Evolutionary conservation across 2,113 vertebrate genomes (phyloP).

Genomic region (Cavia aperea): DNA sequence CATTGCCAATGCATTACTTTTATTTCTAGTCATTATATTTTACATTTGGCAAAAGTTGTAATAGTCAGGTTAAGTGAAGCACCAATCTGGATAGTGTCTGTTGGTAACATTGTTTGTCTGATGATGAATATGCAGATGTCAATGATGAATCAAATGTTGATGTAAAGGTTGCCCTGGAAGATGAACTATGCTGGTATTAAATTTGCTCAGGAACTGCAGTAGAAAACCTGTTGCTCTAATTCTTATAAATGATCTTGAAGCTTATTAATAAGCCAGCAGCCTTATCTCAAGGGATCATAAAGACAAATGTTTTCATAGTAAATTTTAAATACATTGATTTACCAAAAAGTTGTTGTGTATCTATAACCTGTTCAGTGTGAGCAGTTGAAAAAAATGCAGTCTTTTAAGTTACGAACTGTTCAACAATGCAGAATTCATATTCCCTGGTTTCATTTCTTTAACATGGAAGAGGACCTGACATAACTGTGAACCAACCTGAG

Average conservation of each 20-base stretch:
- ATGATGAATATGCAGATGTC: background rate
- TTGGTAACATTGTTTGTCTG: background rate
- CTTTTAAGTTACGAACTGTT: background rate
- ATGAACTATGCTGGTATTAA: background rate
- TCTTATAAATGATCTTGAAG: background rate
- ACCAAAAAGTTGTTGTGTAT: background rate
- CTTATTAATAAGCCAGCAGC: constrained; percentile 1
- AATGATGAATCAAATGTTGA: background rate
- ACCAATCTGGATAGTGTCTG: background rate
- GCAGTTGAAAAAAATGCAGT: background rate
- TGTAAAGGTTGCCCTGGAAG: background rate
- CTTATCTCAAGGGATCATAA: constrained; percentile 1
- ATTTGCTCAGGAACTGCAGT: background rate
- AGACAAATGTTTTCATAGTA: background rate
- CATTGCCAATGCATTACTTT: background rate
- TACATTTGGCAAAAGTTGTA: background rate
- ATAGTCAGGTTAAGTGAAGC: background rate
- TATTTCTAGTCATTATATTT: background rate
- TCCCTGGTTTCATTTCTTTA: background rate
- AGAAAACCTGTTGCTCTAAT: constrained; percentile 17
- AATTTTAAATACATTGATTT: background rate
- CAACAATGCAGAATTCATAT: background rate
- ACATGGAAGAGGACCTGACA: background rate
- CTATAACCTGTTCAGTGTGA: background rate
- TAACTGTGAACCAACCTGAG: background rate